These are phyloP conservation scores for Harpagus bidentatus DNA, from an alignment of 2,113 vertebrate genomes.

Conservation along the genomic window DNA sequence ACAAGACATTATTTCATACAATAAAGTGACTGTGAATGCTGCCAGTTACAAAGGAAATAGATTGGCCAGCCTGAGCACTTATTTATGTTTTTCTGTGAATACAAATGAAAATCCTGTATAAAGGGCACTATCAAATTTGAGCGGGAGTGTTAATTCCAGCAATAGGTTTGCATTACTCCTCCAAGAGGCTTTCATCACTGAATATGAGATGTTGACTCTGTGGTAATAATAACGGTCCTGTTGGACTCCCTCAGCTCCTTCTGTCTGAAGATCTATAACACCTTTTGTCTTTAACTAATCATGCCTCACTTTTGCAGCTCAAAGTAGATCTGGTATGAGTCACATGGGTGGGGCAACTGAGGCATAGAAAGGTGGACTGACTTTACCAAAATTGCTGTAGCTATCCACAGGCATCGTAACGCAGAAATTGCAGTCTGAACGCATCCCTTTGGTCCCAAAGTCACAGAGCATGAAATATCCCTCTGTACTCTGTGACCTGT, in stretches of 20 bases:
- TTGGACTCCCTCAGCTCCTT: not conserved
- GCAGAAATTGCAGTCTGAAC: not conserved
- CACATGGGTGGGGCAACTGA: not conserved
- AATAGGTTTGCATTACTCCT: constrained; percentile 40
- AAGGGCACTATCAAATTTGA: constrained; percentile 68
- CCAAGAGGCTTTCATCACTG: constrained; percentile 22
- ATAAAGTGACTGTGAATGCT: constrained; percentile 73
- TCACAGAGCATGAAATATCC: accelerated
- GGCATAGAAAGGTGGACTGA: not conserved
- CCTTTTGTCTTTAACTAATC: not conserved
- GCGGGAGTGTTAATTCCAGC: constrained; percentile 47
- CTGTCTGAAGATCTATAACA: not conserved
- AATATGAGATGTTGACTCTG: not conserved
- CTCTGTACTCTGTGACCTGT: not conserved
- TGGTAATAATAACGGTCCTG: not conserved
- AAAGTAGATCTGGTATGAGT: not conserved
- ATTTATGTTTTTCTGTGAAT: constrained; percentile 60
- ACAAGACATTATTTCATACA: constrained; percentile 78
- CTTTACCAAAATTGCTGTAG: not conserved
- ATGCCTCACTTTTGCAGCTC: not conserved
- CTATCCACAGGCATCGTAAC: not conserved
- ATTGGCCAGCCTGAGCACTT: constrained; percentile 62
- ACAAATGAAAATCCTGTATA: constrained; percentile 62
- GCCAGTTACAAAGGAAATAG: constrained; percentile 67
- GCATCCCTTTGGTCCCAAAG: not conserved